Percentiles rank a stretch among this genome's conserved stretches.
These are phyloP conservation scores for Hemibagrus wyckioides DNA, from an alignment of 2,113 vertebrate species.

Conservation along the genomic window DNA sequence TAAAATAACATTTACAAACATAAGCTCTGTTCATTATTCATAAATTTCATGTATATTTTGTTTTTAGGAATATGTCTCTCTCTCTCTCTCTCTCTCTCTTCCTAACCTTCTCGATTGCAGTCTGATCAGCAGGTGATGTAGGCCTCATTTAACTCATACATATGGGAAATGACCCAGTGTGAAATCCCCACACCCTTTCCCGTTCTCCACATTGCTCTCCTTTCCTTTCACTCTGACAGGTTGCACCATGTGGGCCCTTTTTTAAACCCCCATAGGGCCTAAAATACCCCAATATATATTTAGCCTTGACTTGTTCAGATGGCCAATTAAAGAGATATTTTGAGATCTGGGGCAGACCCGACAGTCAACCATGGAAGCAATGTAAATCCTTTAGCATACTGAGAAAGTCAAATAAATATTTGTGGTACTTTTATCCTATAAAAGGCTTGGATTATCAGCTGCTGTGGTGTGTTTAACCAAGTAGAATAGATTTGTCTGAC, in stretches of 20 bases:
- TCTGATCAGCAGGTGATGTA: conserved; percentile 68
- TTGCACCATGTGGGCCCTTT: conserved; percentile 55
- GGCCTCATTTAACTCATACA: conserved; percentile 52
- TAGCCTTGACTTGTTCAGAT: conserved; percentile 47
- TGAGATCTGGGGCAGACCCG: conserved; percentile 48
- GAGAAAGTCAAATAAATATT: conserved; percentile 42
- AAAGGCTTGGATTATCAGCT: not conserved
- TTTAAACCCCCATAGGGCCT: conserved; percentile 52
- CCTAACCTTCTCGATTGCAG: conserved; percentile 61
- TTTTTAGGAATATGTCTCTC: not conserved
- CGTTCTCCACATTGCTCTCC: not conserved
- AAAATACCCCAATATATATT: conserved; percentile 60
- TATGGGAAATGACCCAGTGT: conserved; percentile 58
- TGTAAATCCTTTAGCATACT: conserved; percentile 60
- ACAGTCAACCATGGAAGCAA: conserved; percentile 58
- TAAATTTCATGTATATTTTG: not conserved
- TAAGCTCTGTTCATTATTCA: not conserved
- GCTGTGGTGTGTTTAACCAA: not conserved
- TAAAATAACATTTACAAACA: not conserved
- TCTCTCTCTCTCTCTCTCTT: not conserved
- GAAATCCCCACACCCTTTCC: conserved; percentile 55
- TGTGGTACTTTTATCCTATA: not conserved
- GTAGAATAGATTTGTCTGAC: not conserved
- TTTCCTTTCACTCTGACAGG: conserved; percentile 3
- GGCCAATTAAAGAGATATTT: conserved; percentile 67